Conservation (phyloP, 2,888 invertebrate genomes). For the Mythimna loreyi region DNA sequence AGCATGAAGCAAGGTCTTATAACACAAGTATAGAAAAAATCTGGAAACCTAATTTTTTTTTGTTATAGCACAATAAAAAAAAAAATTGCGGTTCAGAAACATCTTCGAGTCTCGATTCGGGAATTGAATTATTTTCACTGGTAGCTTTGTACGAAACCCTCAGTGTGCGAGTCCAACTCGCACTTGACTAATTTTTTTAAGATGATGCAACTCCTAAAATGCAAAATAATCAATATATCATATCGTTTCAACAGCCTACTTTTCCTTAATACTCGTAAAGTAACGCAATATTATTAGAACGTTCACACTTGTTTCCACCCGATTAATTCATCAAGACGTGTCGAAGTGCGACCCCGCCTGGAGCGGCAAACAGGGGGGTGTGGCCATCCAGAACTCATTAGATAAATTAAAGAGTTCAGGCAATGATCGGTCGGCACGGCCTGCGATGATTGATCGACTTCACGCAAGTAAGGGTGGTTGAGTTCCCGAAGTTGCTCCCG, state of each 20-base stretch:
- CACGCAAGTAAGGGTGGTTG: conserved; percentile 60
- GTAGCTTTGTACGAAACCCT: no score
- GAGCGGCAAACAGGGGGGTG: conserved; percentile 73
- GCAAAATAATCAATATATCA: conserved; percentile 20
- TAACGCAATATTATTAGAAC: conserved; percentile 63
- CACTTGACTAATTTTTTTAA: no score
- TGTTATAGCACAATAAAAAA: no score
- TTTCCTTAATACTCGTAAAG: conserved; percentile 44
- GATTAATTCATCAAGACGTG: conserved; percentile 83
- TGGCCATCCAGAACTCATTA: conserved; percentile 78
- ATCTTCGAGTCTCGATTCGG: no score
- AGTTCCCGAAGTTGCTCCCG: conserved; percentile 53
- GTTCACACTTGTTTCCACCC: conserved; percentile 67
- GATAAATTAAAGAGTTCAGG: conserved; percentile 89
- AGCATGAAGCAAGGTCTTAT: no score
- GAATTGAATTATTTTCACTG: no score
- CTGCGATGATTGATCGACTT: conserved; percentile 68
- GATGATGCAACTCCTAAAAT: neutral
- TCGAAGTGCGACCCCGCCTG: conserved; percentile 74
- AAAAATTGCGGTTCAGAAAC: no score
- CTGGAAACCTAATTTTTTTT: no score
- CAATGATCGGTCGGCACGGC: conserved; percentile 72
- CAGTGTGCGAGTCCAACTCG: no score
- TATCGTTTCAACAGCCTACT: conserved; percentile 6
- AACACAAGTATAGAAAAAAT: no score